phyloP scores from a whole-genome alignment of 1,140 invertebrate species.

The Cheumatopsyche charites region DNA sequence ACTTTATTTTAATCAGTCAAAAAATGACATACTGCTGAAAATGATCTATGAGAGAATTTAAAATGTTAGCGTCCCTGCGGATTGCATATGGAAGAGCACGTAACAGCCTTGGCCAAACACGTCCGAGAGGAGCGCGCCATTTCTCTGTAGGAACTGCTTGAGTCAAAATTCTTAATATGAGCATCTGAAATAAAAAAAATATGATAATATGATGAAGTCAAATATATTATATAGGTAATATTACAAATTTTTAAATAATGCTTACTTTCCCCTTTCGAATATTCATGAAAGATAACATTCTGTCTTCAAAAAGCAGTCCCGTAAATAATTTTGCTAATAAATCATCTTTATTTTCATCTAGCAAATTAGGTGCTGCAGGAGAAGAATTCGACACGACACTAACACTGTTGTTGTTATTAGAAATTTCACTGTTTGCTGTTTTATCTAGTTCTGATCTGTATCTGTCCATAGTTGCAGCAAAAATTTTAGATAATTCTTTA shows the following conservation, averaged over 20 bases:
- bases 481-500: slow-evolving; percentile 50
- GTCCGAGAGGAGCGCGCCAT: slow-evolving; percentile 46
- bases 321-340: slow-evolving; percentile 67
- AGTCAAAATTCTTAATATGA: slow-evolving; percentile 49
- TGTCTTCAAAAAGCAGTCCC: slow-evolving; percentile 69
- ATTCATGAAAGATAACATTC: slow-evolving; percentile 69
- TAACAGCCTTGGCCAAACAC: slow-evolving; percentile 53
- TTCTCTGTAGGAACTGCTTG: slow-evolving; percentile 45
- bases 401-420: neutral
- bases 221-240: neutral
- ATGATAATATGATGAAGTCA: neutral
- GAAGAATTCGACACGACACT: neutral
- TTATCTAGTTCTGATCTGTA: slow-evolving; percentile 45
- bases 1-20: too few relatives aligned
- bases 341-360: slow-evolving; percentile 65
- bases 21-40: slow-evolving; percentile 45
- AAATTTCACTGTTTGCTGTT: slow-evolving; percentile 31
- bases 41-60: slow-evolving; percentile 50
- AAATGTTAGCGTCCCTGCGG: slow-evolving; percentile 50
- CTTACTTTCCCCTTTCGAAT: slow-evolving; percentile 76
- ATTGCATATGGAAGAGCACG: slow-evolving; percentile 52
- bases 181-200: slow-evolving; percentile 43
- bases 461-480: slow-evolving; percentile 58
- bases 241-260: slow-evolving; percentile 13
- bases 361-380: slow-evolving; percentile 52